Percentiles rank a stretch among this genome's conserved stretches.
Evolutionary conservation across 1,140 invertebrate genomes (phyloP).

Genomic region (Papilio polytes): DNA sequence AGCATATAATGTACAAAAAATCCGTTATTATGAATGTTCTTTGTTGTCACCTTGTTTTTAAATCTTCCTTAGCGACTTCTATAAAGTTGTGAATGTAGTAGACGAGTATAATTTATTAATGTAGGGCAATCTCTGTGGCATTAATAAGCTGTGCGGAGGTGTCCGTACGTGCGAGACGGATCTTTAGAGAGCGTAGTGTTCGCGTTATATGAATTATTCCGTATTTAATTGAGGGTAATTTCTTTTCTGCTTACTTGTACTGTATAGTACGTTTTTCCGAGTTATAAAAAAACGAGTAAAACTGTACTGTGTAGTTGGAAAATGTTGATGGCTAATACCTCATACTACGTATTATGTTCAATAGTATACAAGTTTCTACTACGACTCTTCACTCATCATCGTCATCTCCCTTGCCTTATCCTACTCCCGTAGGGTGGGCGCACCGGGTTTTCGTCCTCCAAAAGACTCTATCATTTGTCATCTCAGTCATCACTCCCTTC

Average conservation of each 20-base stretch:
- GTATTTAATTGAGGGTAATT: neutral
- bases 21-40: too few relatives aligned
- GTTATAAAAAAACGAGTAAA: too few relatives aligned
- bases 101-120: neutral
- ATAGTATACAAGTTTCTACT: too few relatives aligned
- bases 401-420: too few relatives aligned
- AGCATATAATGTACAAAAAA: too few relatives aligned
- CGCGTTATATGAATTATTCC: neutral
- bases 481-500: too few relatives aligned
- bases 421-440: too few relatives aligned
- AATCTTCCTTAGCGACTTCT: neutral
- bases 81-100: neutral
- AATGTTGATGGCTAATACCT: too few relatives aligned
- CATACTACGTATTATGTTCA: too few relatives aligned
- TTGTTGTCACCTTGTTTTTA: neutral
- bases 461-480: too few relatives aligned
- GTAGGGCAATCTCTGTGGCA: neutral
- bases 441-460: too few relatives aligned
- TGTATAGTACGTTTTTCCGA: neutral
- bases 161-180: neutral
- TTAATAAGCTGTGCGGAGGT: constrained; percentile 5
- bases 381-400: too few relatives aligned
- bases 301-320: neutral
- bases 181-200: neutral
- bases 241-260: neutral